These are phyloP conservation scores for Ammodramus savannarum DNA, from an alignment of 2,113 vertebrate genomes.

Conservation along the genomic window DNA sequence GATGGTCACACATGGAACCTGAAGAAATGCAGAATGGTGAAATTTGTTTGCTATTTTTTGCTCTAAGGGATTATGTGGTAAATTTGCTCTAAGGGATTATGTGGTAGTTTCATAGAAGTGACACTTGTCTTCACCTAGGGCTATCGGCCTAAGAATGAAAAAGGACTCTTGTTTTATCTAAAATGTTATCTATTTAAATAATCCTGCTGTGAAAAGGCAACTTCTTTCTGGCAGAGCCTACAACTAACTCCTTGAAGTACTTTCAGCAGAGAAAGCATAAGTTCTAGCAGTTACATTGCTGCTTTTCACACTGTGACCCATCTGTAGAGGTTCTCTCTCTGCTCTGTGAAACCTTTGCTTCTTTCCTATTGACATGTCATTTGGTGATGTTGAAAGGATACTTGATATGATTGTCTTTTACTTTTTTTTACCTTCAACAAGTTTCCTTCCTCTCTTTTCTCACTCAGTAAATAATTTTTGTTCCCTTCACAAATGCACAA, in stretches of 20 bases:
- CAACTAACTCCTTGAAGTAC: not conserved
- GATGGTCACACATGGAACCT: not conserved
- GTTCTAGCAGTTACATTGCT: not conserved
- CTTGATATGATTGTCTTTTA: not conserved
- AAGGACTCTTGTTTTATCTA: not conserved
- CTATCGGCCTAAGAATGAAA: not conserved
- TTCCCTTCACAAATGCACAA: not conserved
- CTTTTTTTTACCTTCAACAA: not conserved
- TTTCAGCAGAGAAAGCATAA: not conserved
- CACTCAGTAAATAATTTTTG: not conserved
- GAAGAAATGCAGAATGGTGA: not conserved
- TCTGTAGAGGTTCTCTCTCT: not conserved
- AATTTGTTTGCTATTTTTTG: not conserved
- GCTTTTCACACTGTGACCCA: not conserved
- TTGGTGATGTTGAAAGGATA: not conserved
- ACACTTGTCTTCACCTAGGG: not conserved
- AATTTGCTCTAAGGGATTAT: not conserved
- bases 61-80: not conserved
- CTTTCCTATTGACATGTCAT: not conserved
- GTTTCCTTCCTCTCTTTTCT: not conserved
- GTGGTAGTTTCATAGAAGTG: not conserved
- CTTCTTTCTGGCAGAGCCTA: not conserved
- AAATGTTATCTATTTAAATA: not conserved
- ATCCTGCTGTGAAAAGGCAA: not conserved
- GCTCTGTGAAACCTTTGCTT: not conserved